A percentile compares a stretch with the other conserved stretches of the same genome.
Conservation (phyloP, 1,140 invertebrate species). For the Papilio aristodemus region DNA sequence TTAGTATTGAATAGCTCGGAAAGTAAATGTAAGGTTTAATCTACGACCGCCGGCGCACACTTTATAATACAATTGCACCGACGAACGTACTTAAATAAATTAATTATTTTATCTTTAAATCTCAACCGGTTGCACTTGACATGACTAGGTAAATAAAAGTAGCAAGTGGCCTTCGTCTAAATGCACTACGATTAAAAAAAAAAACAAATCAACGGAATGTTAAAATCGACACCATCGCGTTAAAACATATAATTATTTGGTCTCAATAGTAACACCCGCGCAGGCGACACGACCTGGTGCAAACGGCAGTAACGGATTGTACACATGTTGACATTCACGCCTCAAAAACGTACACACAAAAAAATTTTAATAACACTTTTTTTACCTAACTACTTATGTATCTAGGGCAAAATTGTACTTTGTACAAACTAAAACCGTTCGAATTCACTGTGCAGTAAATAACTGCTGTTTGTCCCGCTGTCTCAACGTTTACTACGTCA, state of each 20-base stretch:
- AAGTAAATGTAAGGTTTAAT: slow-evolving; percentile 45
- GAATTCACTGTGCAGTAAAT: slow-evolving; percentile 65
- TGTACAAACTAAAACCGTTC: slow-evolving; percentile 75
- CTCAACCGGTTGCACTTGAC: slow-evolving; percentile 77
- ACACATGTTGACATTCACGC: slow-evolving; percentile 71
- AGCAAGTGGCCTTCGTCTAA: slow-evolving; percentile 72
- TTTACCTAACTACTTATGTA: slow-evolving; percentile 79
- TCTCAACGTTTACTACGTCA: slow-evolving; percentile 42
- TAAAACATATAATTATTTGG: slow-evolving; percentile 79
- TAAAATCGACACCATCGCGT: slow-evolving; percentile 79
- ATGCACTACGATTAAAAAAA: slow-evolving; percentile 62
- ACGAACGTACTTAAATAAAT: slow-evolving; percentile 45
- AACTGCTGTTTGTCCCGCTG: slow-evolving; percentile 54
- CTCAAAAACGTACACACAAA: slow-evolving; percentile 68
- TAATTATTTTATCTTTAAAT: slow-evolving; percentile 71
- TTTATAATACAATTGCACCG: slow-evolving; percentile 69
- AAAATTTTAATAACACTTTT: slow-evolving; percentile 67
- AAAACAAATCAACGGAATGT: slow-evolving; percentile 72
- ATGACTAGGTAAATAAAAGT: slow-evolving; percentile 78
- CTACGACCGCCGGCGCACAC: slow-evolving; percentile 43
- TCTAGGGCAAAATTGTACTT: slow-evolving; percentile 78
- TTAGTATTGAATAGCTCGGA: slow-evolving; percentile 62
- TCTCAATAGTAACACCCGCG: slow-evolving; percentile 77
- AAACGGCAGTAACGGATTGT: slow-evolving; percentile 61
- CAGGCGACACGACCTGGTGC: slow-evolving; percentile 59